Evolutionary conservation across 2,888 invertebrate genomes (phyloP).

Genomic region (Brenthis ino): DNA sequence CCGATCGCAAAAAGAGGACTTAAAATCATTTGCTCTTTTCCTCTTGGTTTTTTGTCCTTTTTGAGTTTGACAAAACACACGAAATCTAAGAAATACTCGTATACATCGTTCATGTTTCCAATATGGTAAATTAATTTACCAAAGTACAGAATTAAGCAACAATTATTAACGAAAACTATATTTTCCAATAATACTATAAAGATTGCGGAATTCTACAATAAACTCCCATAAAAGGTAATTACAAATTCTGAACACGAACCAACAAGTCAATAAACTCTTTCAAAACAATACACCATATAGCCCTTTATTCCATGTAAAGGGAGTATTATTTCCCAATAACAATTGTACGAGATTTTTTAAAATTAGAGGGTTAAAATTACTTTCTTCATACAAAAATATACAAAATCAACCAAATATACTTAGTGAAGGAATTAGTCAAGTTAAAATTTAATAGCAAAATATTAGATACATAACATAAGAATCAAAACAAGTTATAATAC

Average conservation of each 20-base stretch:
- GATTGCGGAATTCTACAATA: slow-evolving; percentile 51
- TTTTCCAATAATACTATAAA: slow-evolving; percentile 29
- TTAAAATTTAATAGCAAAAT: too few relatives aligned
- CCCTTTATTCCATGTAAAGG: background rate
- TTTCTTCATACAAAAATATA: too few relatives aligned
- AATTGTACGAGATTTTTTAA: too few relatives aligned
- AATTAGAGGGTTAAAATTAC: too few relatives aligned
- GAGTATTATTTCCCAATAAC: background rate
- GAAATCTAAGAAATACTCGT: too few relatives aligned
- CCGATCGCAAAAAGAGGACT: slow-evolving; percentile 38
- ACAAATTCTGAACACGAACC: slow-evolving; percentile 60
- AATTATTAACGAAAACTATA: background rate
- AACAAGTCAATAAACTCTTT: slow-evolving; percentile 57
- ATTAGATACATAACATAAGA: too few relatives aligned
- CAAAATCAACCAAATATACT: too few relatives aligned
- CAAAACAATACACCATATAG: slow-evolving; percentile 53
- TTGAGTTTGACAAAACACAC: too few relatives aligned
- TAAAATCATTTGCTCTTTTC: background rate
- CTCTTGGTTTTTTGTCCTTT: too few relatives aligned
- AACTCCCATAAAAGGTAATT: slow-evolving; percentile 57
- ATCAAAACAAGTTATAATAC: slow-evolving; percentile 9
- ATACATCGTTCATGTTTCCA: too few relatives aligned
- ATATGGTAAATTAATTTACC: background rate
- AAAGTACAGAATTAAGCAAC: background rate
- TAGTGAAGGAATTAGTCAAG: too few relatives aligned